phyloP scores from a whole-genome alignment of 1,140 invertebrate species.

The Coptotermes formosanus region DNA sequence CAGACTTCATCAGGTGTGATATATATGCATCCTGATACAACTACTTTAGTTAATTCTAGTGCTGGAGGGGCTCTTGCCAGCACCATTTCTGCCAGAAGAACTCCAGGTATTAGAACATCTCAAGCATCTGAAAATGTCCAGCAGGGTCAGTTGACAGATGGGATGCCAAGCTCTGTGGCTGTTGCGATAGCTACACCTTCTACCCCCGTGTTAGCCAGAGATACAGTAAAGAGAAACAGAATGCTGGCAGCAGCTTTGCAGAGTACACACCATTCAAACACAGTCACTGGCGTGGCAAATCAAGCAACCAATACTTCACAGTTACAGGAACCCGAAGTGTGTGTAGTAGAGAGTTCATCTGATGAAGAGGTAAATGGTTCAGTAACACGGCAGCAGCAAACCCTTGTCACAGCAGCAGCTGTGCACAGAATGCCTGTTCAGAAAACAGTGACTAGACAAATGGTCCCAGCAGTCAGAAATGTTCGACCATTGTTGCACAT shows the following conservation, averaged over 20 bases:
- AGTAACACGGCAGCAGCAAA: background rate
- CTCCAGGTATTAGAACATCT: background rate
- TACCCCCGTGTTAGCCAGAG: background rate
- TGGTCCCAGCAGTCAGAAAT: conserved; percentile 52
- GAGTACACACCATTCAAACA: background rate
- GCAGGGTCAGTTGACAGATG: background rate
- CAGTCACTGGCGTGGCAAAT: background rate
- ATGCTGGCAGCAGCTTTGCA: conserved; percentile 23
- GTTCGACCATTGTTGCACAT: conserved; percentile 58
- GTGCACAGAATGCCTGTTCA: conserved; percentile 40
- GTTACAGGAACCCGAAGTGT: conserved; percentile 23
- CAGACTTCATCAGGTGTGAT: conserved; percentile 5
- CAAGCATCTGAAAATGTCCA: background rate
- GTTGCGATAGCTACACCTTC: background rate
- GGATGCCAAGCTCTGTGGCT: background rate
- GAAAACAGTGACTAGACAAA: conserved; percentile 43
- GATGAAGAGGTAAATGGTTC: conserved; percentile 29
- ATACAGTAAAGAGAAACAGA: background rate
- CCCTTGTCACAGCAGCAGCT: conserved; percentile 22
- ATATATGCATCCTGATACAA: background rate
- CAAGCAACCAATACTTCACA: background rate
- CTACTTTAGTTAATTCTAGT: background rate
- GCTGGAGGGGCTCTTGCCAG: background rate
- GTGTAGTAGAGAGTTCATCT: conserved; percentile 31
- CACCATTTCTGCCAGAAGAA: background rate